Evolutionary conservation across 2,113 vertebrate species (phyloP), one percentile per base, ranked within the genome.

Genomic region (Corythornis cristatus): DNA sequence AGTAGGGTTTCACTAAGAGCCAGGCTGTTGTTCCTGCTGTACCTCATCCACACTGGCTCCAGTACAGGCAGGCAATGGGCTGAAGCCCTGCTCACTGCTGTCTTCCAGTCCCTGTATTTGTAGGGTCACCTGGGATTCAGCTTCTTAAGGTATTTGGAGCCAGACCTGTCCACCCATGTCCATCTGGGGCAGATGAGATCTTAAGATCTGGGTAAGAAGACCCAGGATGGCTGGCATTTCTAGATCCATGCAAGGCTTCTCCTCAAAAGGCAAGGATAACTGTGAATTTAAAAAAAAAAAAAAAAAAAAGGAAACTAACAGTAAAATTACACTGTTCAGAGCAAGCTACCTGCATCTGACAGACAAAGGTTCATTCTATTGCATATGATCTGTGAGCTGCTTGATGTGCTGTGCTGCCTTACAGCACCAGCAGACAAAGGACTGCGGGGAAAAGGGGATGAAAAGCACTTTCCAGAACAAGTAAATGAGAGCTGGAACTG

Each of bases 391-490:
- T 29, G 15, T 65, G 67, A 85, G 45, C 15, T 72, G 45, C 58
- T 13, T 42, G 48, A 61, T 31, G 11, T n/a, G 15, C 29, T 1
- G 3, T 5, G 8, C 54, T 83, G 56, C 29, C 35, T 80, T 43
- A 60, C 15, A 60, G 43, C 14, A 46, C 29, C 57, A 35, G 54
- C 18, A 75, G 71, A 35, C 37, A 65, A 56, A 67, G 16, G 12
- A 12, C 29, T 64, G 43, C 54, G 75, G 40, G 0, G 0, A 50
- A 60, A 82, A 35, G 13, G 19, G 16, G n/a, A 66, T 65, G 25
- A 64, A 46, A 18, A 40, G 8, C n/a, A 23, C 12, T 65, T 91
- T 48, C 15, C 26, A 48, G 43, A 78, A 37, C 0, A 5, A 33
- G 11, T 12, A 56, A 57, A 56, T 23, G 37, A 78, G 74, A 68